Percentiles rank a stretch among this genome's conserved stretches.
These are phyloP conservation scores for Julus scandinavius DNA, from an alignment of 2,888 invertebrate species.

Conservation along the genomic window DNA sequence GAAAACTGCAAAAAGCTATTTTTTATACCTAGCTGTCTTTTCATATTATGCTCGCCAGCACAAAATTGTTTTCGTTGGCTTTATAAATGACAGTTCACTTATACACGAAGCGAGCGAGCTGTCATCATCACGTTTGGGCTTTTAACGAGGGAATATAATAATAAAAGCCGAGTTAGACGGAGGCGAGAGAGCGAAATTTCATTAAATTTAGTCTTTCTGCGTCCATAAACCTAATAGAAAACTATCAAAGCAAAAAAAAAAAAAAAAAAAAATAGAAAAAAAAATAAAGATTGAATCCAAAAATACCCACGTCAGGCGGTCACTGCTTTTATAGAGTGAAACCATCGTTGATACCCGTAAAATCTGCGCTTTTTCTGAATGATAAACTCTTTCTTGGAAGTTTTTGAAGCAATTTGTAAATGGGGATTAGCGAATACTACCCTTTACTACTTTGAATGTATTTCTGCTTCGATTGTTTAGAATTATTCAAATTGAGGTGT, in stretches of 20 bases:
- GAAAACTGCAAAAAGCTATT: conserved; percentile 52
- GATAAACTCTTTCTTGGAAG: not conserved
- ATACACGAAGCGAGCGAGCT: conserved; percentile 8
- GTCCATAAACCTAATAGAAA: conserved; percentile 15
- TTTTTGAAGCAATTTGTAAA: too few species aligned
- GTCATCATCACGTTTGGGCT: conserved; percentile 33
- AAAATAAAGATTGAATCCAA: conserved; percentile 5
- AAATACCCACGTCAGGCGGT: not conserved
- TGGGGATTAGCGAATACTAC: too few species aligned
- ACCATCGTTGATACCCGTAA: not conserved
- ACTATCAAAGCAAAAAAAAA: conserved; percentile 18
- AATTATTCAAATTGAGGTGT: too few species aligned
- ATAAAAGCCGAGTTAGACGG: conserved; percentile 15
- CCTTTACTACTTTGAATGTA: too few species aligned
- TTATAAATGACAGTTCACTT: conserved; percentile 33
- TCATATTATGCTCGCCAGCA: conserved; percentile 34
- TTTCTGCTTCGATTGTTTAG: too few species aligned
- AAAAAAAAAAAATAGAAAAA: too few species aligned
- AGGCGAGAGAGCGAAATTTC: conserved; percentile 20
- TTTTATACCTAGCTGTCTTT: conserved; percentile 44
- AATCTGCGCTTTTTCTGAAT: not conserved
- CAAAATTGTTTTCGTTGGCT: conserved; percentile 45
- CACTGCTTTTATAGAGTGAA: not conserved
- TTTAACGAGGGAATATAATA: conserved; percentile 33
- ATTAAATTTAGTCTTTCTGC: conserved; percentile 27